Evolutionary conservation across 2,113 vertebrate species (phyloP).

Genomic region (Uria aalge): DNA sequence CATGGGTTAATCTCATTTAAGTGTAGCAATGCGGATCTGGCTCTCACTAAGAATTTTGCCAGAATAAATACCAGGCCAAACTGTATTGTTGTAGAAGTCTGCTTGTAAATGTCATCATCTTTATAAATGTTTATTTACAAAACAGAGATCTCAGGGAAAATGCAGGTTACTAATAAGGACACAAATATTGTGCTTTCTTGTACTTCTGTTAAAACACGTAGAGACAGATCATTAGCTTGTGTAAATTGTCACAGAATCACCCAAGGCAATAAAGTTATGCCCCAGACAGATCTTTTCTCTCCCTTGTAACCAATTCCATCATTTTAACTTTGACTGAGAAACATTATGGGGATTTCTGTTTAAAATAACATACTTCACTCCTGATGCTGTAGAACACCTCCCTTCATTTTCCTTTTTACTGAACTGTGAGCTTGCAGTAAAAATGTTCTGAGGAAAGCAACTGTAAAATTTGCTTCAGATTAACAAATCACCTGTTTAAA

Average conservation of each 20-base stretch:
- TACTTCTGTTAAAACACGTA: background rate
- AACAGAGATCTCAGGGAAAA: background rate
- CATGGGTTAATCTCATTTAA: background rate
- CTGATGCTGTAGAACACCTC: background rate
- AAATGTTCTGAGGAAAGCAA: background rate
- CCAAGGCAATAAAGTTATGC: background rate
- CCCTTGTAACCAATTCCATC: background rate
- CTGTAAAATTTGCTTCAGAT: background rate
- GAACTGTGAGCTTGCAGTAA: background rate
- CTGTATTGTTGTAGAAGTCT: background rate
- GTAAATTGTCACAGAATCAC: background rate
- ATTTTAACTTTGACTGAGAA: background rate
- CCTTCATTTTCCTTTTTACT: background rate
- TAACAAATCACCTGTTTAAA: background rate
- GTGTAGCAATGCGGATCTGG: background rate
- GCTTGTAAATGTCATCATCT: background rate
- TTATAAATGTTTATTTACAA: background rate
- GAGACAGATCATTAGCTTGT: background rate
- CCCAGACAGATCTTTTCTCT: background rate
- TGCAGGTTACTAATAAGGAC: background rate
- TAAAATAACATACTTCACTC: background rate
- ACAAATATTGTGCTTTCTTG: background rate
- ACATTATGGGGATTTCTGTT: background rate
- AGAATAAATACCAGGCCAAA: background rate
- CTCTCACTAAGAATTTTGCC: background rate